A percentile compares a stretch with the other conserved stretches of the same genome.
These are phyloP conservation scores for Amazona guildingii DNA, from an alignment of 2,113 vertebrate species.

Conservation along the genomic window DNA sequence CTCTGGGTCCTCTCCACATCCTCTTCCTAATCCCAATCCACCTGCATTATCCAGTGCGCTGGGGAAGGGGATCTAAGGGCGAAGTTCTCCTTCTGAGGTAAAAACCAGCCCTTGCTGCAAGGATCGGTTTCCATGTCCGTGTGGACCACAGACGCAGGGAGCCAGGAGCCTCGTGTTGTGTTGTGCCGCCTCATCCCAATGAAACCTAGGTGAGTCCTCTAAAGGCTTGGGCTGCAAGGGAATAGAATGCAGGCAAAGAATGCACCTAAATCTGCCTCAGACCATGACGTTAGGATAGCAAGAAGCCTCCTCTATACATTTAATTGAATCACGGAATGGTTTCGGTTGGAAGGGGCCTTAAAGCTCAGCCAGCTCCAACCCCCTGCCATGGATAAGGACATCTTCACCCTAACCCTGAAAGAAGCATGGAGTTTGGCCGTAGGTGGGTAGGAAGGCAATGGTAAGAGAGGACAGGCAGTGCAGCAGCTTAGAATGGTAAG, in stretches of 20 bases:
- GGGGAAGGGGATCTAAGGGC: neutral
- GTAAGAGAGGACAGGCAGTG: no score
- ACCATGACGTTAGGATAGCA: neutral
- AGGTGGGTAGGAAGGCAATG: no score
- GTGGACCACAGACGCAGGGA: neutral
- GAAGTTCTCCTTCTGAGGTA: neutral
- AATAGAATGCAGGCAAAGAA: neutral
- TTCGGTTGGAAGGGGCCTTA: neutral
- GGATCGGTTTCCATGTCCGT: accelerated
- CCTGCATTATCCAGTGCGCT: accelerated
- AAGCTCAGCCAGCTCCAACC: neutral
- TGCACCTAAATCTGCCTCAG: accelerated
- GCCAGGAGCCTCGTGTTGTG: neutral
- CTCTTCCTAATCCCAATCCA: accelerated
- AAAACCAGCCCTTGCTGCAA: neutral
- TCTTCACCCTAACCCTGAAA: neutral
- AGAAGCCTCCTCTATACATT: neutral
- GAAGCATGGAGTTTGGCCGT: no score
- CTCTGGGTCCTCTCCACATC: neutral
- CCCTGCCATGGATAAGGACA: neutral
- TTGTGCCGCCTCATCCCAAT: neutral
- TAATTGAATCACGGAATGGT: neutral
- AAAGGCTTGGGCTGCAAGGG: neutral
- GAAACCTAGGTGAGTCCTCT: neutral
- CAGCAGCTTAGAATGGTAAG: no score